Percentiles rank a stretch among this genome's conserved stretches.
Conservation (phyloP, 2,888 invertebrate genomes). For the Apamea monoglypha region DNA sequence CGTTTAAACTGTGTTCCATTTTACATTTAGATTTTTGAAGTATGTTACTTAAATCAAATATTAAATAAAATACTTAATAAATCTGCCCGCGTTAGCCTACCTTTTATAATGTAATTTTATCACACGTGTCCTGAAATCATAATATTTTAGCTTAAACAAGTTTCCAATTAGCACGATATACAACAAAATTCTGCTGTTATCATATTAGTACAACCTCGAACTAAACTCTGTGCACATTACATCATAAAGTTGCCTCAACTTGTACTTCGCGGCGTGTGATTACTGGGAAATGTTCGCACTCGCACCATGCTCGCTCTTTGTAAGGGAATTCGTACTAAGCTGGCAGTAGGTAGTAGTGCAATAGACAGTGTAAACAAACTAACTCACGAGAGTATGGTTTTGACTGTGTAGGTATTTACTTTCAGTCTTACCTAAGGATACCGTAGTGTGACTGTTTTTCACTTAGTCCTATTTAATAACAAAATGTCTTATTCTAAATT, state of each 20-base stretch:
- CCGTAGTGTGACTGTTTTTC: no score
- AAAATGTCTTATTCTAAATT: no score
- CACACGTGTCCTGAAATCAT: background rate
- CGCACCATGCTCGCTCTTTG: background rate
- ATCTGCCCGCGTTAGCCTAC: background rate
- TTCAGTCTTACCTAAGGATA: background rate
- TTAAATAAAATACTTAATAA: background rate
- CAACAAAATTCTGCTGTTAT: constrained; percentile 6
- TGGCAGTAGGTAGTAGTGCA: background rate
- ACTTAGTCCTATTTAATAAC: no score
- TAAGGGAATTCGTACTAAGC: background rate
- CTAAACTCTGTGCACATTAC: constrained; percentile 29
- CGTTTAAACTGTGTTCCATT: background rate
- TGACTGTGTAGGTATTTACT: background rate
- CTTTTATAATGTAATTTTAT: background rate
- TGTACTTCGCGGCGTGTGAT: constrained; percentile 30
- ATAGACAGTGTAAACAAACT: background rate
- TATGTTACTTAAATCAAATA: background rate
- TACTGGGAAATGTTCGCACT: constrained; percentile 35
- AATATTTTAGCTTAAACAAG: background rate
- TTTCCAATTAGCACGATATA: constrained; percentile 20
- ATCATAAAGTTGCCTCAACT: constrained; percentile 31
- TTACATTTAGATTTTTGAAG: background rate
- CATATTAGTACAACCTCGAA: constrained; percentile 24
- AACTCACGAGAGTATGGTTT: background rate